A percentile compares a stretch with the other conserved stretches of the same genome.
phyloP scores from a whole-genome alignment of 2,113 vertebrate species.

The Amazona vittata region DNA sequence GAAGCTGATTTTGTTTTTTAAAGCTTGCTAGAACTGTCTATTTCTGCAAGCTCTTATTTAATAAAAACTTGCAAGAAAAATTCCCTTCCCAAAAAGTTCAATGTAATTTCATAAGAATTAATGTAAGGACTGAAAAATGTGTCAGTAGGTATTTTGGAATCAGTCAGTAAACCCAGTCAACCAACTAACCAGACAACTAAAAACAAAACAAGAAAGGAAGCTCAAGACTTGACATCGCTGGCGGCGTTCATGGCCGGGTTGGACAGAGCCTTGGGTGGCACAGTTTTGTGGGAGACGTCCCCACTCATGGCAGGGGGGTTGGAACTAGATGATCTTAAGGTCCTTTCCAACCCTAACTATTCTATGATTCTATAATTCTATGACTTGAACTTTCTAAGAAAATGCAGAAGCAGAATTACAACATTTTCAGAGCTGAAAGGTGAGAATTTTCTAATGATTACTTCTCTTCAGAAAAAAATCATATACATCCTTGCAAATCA shows the following conservation, averaged over 20 bases:
- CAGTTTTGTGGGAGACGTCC: too few relatives aligned
- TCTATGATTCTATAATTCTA: too few relatives aligned
- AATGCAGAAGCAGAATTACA: conserved; percentile 31
- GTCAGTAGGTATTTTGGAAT: conserved; percentile 58
- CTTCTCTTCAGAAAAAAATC: not conserved
- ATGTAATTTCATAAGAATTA: conserved; percentile 4
- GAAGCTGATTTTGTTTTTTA: not conserved
- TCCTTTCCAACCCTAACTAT: too few relatives aligned
- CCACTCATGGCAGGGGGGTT: too few relatives aligned
- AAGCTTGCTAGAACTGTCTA: not conserved
- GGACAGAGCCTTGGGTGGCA: too few relatives aligned
- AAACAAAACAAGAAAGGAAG: conserved; percentile 58
- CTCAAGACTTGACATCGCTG: conserved; percentile 40
- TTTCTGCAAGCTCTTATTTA: not conserved
- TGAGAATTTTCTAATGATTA: not conserved
- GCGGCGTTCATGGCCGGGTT: too few relatives aligned
- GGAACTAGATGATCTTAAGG: too few relatives aligned
- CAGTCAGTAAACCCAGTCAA: conserved; percentile 29
- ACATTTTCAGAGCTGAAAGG: conserved; percentile 10
- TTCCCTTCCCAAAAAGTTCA: not conserved
- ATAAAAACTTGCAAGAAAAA: not conserved
- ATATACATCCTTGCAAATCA: conserved; percentile 12
- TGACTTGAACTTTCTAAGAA: conserved; percentile 44
- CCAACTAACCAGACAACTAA: conserved; percentile 23
- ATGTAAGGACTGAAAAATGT: conserved; percentile 14